Conservation (phyloP, 2,797 vertebrate genomes). For the Iguana delicatissima region DNA sequence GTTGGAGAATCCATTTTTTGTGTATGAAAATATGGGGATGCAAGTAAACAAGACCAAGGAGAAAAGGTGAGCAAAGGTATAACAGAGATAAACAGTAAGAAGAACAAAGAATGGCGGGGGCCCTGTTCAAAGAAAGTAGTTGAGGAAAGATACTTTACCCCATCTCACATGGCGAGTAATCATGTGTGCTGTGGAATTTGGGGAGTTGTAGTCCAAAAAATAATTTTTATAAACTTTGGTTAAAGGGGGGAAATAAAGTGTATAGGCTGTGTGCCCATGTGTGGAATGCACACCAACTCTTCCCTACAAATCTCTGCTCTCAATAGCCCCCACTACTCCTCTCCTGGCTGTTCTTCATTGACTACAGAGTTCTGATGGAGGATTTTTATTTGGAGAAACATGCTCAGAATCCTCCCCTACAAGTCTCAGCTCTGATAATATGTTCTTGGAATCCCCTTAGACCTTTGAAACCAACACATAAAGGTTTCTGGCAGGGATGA, state of each 20-base stretch:
- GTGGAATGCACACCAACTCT: not conserved
- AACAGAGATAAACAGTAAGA: not conserved
- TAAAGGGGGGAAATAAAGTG: not conserved
- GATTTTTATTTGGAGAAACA: not conserved
- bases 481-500: not conserved
- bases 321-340: not conserved
- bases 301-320: not conserved
- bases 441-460: not conserved
- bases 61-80: not conserved
- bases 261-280: not conserved
- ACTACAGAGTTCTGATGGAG: not conserved
- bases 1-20: not conserved
- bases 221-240: too few species aligned
- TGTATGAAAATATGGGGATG: not conserved
- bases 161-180: too few species aligned
- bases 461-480: not conserved
- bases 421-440: not conserved
- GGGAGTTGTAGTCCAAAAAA: too few species aligned
- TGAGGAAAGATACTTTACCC: too few species aligned
- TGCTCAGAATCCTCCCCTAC: not conserved
- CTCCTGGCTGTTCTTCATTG: not conserved
- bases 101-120: not conserved
- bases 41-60: not conserved
- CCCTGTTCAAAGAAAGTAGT: not conserved
- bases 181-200: too few species aligned